A percentile compares a stretch with the other conserved stretches of the same genome.
These are phyloP conservation scores for Graptemys geographica DNA, from an alignment of 2,797 vertebrate species.

Conservation along the genomic window DNA sequence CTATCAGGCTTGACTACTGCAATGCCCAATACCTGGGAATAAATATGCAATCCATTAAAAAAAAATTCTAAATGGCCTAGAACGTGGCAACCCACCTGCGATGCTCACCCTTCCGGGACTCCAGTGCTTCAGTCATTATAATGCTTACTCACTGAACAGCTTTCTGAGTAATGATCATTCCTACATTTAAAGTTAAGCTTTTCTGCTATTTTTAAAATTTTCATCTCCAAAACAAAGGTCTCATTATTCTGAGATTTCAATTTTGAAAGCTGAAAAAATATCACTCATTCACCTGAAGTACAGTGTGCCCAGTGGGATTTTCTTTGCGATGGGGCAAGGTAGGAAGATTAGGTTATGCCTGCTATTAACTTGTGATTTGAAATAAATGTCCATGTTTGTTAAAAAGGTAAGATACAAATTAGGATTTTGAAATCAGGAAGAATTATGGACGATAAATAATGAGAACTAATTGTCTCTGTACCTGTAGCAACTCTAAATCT, in stretches of 20 bases:
- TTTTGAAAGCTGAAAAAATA: not conserved
- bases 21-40: not conserved
- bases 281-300: not conserved
- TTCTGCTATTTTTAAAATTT: not conserved
- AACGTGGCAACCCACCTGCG: not conserved
- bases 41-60: not conserved
- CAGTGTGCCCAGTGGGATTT: not conserved
- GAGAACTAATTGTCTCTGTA: not conserved
- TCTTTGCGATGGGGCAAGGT: rapidly evolving
- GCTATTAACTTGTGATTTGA: not conserved
- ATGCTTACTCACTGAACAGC: not conserved
- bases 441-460: not conserved
- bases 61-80: not conserved
- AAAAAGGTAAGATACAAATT: not conserved
- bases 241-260: too few relatives aligned
- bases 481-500: not conserved
- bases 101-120: not conserved
- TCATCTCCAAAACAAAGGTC: too few relatives aligned
- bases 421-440: not conserved
- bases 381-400: not conserved
- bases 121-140: not conserved
- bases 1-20: not conserved
- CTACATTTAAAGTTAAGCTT: not conserved
- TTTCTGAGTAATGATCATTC: not conserved
- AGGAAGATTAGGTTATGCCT: rapidly evolving